Conservation (phyloP, 2,888 invertebrate genomes). For the Sepioteuthis lessoniana region DNA sequence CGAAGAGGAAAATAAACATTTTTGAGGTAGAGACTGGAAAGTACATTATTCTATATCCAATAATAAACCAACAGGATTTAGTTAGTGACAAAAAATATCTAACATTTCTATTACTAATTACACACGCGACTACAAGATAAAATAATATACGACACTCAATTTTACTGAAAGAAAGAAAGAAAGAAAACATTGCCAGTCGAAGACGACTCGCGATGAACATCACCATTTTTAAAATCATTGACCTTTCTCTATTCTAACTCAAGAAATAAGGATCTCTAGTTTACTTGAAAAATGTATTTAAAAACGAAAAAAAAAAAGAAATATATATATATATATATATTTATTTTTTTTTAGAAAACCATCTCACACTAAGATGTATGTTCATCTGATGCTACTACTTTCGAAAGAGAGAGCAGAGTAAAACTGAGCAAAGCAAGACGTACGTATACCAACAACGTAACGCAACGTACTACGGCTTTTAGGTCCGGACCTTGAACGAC, state of each 20-base stretch:
- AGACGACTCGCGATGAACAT: background rate
- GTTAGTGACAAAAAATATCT: background rate
- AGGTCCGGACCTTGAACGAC: background rate
- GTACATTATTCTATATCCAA: no score
- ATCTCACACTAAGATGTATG: conserved; percentile 10
- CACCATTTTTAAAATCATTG: conserved; percentile 11
- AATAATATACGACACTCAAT: background rate
- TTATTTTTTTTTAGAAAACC: background rate
- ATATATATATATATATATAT: no score
- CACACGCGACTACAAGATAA: background rate
- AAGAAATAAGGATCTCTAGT: background rate
- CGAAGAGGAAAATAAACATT: no score
- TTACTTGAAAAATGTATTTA: background rate
- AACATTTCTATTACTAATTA: background rate
- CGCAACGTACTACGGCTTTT: background rate
- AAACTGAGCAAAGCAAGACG: background rate
- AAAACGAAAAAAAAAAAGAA: background rate
- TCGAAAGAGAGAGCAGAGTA: background rate
- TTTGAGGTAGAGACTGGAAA: no score
- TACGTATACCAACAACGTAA: background rate
- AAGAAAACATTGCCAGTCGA: background rate
- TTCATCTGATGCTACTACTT: conserved; percentile 10
- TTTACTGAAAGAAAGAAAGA: background rate
- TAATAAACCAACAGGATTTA: background rate
- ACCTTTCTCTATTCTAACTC: background rate